Percentiles rank a stretch among this genome's conserved stretches.
These are phyloP conservation scores for Sebastes elongatus DNA, from an alignment of 2,797 vertebrate genomes.

Conservation along the genomic window DNA sequence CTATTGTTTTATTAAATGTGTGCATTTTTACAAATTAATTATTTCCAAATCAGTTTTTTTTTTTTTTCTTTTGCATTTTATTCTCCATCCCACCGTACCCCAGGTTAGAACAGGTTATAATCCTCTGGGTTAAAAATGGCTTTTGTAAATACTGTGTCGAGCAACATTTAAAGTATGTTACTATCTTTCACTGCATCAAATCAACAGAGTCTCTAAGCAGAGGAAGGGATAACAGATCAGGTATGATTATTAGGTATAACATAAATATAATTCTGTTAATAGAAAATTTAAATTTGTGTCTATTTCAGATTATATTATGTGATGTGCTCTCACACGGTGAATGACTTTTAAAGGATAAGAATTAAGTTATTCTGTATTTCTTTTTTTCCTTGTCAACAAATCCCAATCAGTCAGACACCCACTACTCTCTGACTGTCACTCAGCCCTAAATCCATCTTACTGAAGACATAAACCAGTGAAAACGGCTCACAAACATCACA, in stretches of 20 bases:
- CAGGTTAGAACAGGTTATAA: not conserved
- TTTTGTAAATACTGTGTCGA: not conserved
- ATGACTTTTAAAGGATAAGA: not conserved
- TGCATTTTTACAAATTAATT: not conserved
- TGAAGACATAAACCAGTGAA: not conserved
- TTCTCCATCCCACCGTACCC: not conserved
- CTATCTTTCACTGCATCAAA: not conserved
- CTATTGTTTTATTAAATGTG: not conserved
- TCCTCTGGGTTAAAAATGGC: not conserved
- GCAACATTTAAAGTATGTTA: not conserved
- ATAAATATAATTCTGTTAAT: not conserved
- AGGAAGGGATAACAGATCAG: not conserved
- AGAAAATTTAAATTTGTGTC: not conserved
- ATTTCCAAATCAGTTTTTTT: not conserved
- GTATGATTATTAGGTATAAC: not conserved
- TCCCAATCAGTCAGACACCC: not conserved
- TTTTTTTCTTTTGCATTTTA: not conserved
- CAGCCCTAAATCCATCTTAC: not conserved
- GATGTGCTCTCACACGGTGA: not conserved
- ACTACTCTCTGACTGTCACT: not conserved
- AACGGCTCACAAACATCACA: not conserved
- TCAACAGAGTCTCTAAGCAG: not conserved
- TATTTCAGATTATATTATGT: not conserved
- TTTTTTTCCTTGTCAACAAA: not conserved
- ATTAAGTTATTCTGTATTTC: not conserved